A percentile compares a stretch with the other conserved stretches of the same genome.
Conservation (phyloP, 2,888 invertebrate genomes). For the Polyploca ridens region DNA sequence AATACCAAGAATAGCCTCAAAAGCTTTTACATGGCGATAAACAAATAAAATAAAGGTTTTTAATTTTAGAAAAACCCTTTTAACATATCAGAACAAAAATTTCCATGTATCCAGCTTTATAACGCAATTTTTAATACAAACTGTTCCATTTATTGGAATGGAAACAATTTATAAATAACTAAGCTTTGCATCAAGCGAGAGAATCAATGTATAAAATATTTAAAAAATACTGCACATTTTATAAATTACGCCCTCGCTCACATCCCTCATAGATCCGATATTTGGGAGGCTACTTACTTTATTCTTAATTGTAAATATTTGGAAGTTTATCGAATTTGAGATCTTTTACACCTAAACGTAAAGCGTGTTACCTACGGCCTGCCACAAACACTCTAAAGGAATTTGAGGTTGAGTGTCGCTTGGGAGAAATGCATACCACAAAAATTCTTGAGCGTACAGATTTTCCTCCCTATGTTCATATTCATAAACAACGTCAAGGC, state of each 20-base stretch:
- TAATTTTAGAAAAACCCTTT: neutral
- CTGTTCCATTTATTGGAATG: constrained; percentile 1
- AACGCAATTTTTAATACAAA: neutral
- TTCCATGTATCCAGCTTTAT: neutral
- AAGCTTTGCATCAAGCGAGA: neutral
- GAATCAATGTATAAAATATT: constrained; percentile 3
- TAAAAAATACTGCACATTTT: too few relatives aligned
- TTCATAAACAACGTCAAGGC: neutral
- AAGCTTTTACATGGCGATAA: too few relatives aligned
- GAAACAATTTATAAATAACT: constrained; percentile 4
- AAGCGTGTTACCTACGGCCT: neutral
- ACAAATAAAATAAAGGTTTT: too few relatives aligned
- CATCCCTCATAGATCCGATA: neutral
- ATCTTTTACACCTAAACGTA: neutral
- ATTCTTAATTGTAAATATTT: neutral
- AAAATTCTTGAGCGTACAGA: neutral
- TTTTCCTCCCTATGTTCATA: neutral
- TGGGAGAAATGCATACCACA: neutral
- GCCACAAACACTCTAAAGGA: neutral
- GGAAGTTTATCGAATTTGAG: neutral
- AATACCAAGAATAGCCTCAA: too few relatives aligned
- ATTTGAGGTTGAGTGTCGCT: neutral
- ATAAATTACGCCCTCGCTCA: neutral
- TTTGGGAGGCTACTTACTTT: neutral
- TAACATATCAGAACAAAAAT: neutral